Percentiles rank a stretch among this genome's conserved stretches.
These are phyloP conservation scores for Rissa tridactyla DNA, from an alignment of 2,113 vertebrate genomes.

Conservation along the genomic window DNA sequence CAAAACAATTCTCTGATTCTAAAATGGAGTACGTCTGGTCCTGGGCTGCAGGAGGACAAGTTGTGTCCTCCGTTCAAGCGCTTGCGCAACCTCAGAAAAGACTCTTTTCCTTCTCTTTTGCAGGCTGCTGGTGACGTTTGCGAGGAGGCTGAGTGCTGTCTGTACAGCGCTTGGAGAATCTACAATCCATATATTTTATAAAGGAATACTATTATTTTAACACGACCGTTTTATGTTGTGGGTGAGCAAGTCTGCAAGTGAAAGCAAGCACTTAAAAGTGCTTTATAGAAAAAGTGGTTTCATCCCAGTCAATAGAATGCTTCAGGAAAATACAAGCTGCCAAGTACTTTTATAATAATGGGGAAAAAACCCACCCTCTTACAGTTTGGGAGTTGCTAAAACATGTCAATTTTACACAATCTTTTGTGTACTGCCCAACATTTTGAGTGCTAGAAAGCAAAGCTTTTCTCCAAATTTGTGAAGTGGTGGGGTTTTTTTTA, in stretches of 20 bases:
- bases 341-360: neutral
- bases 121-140: neutral
- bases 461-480: neutral
- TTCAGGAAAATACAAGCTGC: neutral
- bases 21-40: accelerated
- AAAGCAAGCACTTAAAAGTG: neutral
- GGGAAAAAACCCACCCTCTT: neutral
- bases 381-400: neutral
- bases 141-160: neutral
- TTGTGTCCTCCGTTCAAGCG: neutral
- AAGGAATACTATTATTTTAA: neutral
- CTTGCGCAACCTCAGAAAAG: neutral
- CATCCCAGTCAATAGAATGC: neutral
- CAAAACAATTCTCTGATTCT: neutral
- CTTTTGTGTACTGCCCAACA: neutral
- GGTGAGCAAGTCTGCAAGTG: neutral
- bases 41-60: accelerated
- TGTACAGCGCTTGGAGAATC: accelerated
- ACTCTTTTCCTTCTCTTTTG: neutral
- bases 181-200: neutral
- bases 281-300: neutral
- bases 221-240: accelerated
- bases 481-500: neutral
- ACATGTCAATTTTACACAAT: neutral
- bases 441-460: neutral